Conservation (phyloP, 2,113 vertebrate genomes). For the Phoenicopterus ruber region DNA sequence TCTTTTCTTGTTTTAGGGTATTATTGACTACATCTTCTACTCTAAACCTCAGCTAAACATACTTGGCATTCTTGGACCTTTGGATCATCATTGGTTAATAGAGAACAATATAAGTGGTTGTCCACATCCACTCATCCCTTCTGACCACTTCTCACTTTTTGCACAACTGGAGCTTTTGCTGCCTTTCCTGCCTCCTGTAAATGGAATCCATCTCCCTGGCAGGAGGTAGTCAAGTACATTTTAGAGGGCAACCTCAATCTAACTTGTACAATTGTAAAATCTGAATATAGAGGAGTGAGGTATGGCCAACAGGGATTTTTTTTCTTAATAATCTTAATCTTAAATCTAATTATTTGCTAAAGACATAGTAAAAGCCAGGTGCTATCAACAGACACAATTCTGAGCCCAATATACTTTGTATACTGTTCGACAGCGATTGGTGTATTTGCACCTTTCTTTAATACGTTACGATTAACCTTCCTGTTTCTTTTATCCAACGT, state of each 20-base stretch:
- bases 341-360: conserved; percentile 83
- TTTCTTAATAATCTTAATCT: conserved; percentile 82
- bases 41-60: conserved; percentile 97
- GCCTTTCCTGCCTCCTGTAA: conserved; percentile 89
- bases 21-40: conserved; percentile 99
- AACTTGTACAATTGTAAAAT: conserved; percentile 81
- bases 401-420: conserved; percentile 82
- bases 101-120: conserved; percentile 98
- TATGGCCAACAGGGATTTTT: conserved; percentile 89
- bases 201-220: conserved; percentile 92
- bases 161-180: conserved; percentile 97
- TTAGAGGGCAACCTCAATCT: conserved; percentile 76
- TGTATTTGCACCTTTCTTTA: conserved; percentile 75
- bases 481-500: conserved; percentile 68
- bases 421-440: conserved; percentile 73
- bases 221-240: conserved; percentile 93
- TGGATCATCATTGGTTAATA: conserved; percentile 95
- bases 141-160: conserved; percentile 98
- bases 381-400: conserved; percentile 84
- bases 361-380: conserved; percentile 85
- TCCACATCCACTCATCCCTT: conserved; percentile 96
- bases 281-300: conserved; percentile 89
- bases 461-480: conserved; percentile 73
- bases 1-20: conserved; percentile 79
- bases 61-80: conserved; percentile 92